Conservation (phyloP, 2,797 vertebrate species). For the Cynodonichthys magdalenae region DNA sequence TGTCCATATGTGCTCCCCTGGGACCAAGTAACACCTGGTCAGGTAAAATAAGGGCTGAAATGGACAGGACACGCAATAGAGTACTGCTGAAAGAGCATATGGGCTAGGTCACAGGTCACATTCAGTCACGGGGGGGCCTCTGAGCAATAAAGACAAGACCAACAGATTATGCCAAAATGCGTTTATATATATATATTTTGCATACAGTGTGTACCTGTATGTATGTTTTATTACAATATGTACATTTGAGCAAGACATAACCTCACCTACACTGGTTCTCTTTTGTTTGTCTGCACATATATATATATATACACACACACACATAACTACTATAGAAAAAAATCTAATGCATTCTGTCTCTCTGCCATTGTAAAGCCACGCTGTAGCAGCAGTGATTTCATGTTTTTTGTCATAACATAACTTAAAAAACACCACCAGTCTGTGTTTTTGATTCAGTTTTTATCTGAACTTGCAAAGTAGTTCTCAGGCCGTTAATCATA, state of each 20-base stretch:
- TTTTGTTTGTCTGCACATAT: not conserved
- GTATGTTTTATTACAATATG: slow-evolving; percentile 1
- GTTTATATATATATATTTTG: not conserved
- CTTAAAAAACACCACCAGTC: not conserved
- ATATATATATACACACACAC: too few relatives aligned
- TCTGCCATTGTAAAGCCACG: slow-evolving; percentile 16
- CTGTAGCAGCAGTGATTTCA: slow-evolving; percentile 2
- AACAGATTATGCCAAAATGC: slow-evolving; percentile 31
- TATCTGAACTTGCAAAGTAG: not conserved
- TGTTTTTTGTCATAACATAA: slow-evolving; percentile 23
- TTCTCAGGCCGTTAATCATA: not conserved
- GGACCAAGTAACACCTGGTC: slow-evolving; percentile 57
- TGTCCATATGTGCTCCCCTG: slow-evolving; percentile 38
- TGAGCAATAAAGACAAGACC: slow-evolving; percentile 47
- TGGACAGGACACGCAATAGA: slow-evolving; percentile 35
- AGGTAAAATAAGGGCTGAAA: slow-evolving; percentile 37
- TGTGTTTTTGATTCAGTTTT: slow-evolving; percentile 5
- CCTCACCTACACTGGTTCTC: not conserved
- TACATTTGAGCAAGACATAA: slow-evolving; percentile 9
- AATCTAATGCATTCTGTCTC: slow-evolving; percentile 39
- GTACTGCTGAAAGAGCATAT: slow-evolving; percentile 59
- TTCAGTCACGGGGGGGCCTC: slow-evolving; percentile 42
- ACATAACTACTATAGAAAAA: slow-evolving; percentile 41
- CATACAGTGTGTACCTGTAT: not conserved
- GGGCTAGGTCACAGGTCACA: slow-evolving; percentile 69